Base-by-base conservation (phyloP, 1,140 invertebrate genomes). In the Euura saliciscinereae region DNA sequence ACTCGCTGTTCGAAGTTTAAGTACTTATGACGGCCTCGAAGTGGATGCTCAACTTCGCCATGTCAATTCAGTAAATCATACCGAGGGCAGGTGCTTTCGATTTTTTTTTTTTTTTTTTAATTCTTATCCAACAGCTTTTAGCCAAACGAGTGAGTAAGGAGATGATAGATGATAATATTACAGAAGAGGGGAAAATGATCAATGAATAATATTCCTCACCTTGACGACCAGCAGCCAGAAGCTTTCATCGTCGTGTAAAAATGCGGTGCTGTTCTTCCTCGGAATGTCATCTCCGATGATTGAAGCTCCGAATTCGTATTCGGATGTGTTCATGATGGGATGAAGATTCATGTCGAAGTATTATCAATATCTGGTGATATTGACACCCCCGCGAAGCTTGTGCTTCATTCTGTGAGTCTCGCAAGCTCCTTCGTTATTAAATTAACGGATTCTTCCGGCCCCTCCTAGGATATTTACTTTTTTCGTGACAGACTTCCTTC, bases 181-280 rank as follows among this genome's bases (percentile, higher is more conserved):
- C 28, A 28, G 28, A 59, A 59, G 5, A n/a, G 6, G 51, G 13
- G 51, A 6, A 59, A 59, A 11, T 59, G 10, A 11, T 59, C 51
- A n/a, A 59, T 6, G 6, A 59, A 28, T n/a, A n/a, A n/a, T n/a
- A n/a, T 28, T 59, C 13, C 6, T 67, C 28, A 67, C 66, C 66
- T 67, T 67, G 3, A 67, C 66, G 28, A 67, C 66, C 3, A 67
- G 66, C 8, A 67, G 66, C 66, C 66, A 67, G 28, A 67, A 67
- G 43, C 43, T 67, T 42, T 67, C 66, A 28, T 28, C 28, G 8
- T 67, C 8, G 3, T 4, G 66, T 42, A 42, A 2, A 42, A 67
- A 4, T 8, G 43, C 11, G 1, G 66, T 67, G 51, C 51, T 11
- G 51, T 59, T 59, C 51, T 59, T 3, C 51, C 51, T 11, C 51